phyloP scores from a whole-genome alignment of 1,140 invertebrate genomes.

The Philotrypesis tridentata region DNA sequence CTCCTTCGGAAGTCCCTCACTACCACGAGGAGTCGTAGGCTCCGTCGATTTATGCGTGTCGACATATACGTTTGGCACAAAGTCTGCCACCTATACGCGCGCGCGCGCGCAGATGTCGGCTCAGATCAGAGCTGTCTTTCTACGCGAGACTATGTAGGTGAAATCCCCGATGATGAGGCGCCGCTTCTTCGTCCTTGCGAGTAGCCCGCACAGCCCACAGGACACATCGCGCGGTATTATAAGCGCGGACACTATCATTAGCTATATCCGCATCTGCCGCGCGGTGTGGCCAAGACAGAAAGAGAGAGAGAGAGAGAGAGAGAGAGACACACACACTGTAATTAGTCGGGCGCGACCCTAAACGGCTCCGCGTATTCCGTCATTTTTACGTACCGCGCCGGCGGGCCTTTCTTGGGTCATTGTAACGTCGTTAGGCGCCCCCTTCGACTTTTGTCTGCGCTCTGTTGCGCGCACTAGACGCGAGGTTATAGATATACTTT shows the following conservation, averaged over 20 bases:
- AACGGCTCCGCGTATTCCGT: constrained; percentile 58
- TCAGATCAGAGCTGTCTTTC: constrained; percentile 25
- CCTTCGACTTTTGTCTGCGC: constrained; percentile 12
- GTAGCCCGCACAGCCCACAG: neutral
- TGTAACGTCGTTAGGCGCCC: constrained; percentile 59
- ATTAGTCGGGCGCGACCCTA: constrained; percentile 60
- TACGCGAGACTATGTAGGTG: neutral
- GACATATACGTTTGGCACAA: too few relatives aligned
- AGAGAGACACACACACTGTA: constrained; percentile 22
- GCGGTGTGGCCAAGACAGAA: neutral
- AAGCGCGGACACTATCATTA: constrained; percentile 40
- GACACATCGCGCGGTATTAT: constrained; percentile 22
- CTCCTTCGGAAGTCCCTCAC: constrained; percentile 12
- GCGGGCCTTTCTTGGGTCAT: constrained; percentile 59
- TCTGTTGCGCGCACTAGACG: neutral
- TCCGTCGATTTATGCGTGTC: neutral
- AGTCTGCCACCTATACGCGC: too few relatives aligned
- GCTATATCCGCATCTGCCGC: constrained; percentile 46
- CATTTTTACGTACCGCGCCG: constrained; percentile 57
- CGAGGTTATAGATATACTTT: too few relatives aligned
- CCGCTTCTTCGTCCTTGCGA: constrained; percentile 17
- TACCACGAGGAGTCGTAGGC: neutral
- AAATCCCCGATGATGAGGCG: constrained; percentile 31
- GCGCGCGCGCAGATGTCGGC: constrained; percentile 26
- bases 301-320: neutral